Base-by-base conservation (phyloP, 2,888 invertebrate species). In the Synergus laeviventris region DNA sequence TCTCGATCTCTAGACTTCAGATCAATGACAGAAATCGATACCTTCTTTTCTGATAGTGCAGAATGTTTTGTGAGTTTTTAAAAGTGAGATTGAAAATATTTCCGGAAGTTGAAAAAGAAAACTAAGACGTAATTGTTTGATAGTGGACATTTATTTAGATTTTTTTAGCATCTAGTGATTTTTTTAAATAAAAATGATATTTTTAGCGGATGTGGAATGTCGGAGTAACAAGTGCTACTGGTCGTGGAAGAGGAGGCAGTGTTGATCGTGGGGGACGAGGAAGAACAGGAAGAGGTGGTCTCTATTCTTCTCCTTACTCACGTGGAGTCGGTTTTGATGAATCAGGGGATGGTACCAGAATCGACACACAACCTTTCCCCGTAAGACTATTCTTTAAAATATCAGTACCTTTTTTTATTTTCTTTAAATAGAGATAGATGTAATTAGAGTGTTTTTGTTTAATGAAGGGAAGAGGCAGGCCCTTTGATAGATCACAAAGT, bases 141-240 rank as follows among this genome's bases (percentile, higher is more conserved):
- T 2, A 56, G 1, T 4, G 2, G 56, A 11, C 3, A 24, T 24
- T 24, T 18, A 2, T 12, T 3, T 11, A 0, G 8, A 62, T n/a
- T 38, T 61, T 2, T 16, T 14, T 24, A 21, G 4, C 21, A 2
- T 66, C 7, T 16, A 45, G n/a, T 38, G 36, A 12, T 36, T 31
- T 9, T 31, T n/a, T 24, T 7, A 42, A 56, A 64, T 42, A 56
- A 62, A 62, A 61, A 74, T 45, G 74, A 5, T 75, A 73, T 80
- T 90, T 90, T 56, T 88, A 94, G 94, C 91, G 93, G 76, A 91
- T 92, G 86, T 93, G 93, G 93, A 92, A 92, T 82, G 89, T 91
- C 84, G 93, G 92, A 78, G 92, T 93, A 83, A 93, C 93, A 86
- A 93, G 92, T 89, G 93, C 92, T 88, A 85, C 85, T 73, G 84